Evolutionary conservation across 2,113 vertebrate genomes (phyloP).

Genomic region (Pluvialis apricaria): DNA sequence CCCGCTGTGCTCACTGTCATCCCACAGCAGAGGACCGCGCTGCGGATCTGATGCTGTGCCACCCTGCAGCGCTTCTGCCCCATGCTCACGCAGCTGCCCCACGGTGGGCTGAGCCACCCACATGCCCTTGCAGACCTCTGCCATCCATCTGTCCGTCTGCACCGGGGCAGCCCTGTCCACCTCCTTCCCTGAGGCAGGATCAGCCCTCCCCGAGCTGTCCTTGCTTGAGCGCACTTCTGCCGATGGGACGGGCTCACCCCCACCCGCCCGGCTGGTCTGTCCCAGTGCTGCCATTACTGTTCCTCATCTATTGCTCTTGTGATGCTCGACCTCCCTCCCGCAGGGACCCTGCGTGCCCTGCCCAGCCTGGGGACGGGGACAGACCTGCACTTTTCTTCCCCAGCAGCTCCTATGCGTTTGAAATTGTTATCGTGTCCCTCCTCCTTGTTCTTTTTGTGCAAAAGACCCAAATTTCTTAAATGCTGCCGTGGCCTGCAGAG

Average conservation of each 20-base stretch:
- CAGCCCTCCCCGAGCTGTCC: neutral
- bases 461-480: neutral
- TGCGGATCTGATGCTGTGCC: neutral
- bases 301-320: neutral
- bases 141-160: accelerated
- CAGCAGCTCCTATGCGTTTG: neutral
- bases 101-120: neutral
- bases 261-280: accelerated
- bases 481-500: neutral
- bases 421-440: neutral
- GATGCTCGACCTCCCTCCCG: no score
- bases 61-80: neutral
- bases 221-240: neutral
- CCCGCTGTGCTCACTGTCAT: neutral
- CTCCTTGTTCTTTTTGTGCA: neutral
- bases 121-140: neutral
- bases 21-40: accelerated
- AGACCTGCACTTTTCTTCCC: accelerated
- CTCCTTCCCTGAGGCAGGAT: neutral
- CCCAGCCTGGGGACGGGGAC: neutral
- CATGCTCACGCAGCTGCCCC: accelerated
- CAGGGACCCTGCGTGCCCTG: neutral
- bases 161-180: neutral
- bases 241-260: neutral
- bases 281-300: accelerated